Evolutionary conservation across 2,888 invertebrate species (phyloP).

Genomic region (Teinopalpus imperialis): DNA sequence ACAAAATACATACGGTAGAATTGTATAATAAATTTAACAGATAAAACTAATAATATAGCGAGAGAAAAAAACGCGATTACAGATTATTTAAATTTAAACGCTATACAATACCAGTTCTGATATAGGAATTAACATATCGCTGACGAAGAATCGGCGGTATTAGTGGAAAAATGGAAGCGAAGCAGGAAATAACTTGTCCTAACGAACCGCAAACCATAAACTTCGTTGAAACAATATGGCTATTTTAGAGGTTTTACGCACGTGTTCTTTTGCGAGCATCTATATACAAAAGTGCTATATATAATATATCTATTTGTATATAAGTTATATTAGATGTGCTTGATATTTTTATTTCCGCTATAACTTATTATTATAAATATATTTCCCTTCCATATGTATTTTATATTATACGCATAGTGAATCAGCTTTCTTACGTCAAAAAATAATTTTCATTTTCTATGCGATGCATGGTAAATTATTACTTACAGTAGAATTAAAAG

Average conservation of each 20-base stretch:
- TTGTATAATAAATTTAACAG: slow-evolving; percentile 4
- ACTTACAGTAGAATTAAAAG: background rate
- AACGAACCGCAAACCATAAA: slow-evolving; percentile 7
- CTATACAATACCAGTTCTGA: background rate
- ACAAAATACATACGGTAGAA: slow-evolving; percentile 9
- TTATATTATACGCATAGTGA: too few species aligned
- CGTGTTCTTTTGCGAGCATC: background rate
- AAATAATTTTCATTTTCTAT: too few species aligned
- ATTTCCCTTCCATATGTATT: background rate
- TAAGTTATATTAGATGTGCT: background rate
- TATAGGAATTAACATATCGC: slow-evolving; percentile 1
- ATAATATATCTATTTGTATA: background rate
- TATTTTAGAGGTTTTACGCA: slow-evolving; percentile 14
- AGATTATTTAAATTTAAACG: too few species aligned
- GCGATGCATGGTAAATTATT: background rate
- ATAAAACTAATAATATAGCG: slow-evolving; percentile 3
- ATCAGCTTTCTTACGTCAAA: too few species aligned
- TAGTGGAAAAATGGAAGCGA: background rate
- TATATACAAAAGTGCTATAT: background rate
- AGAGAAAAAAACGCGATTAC: too few species aligned
- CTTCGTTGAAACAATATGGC: slow-evolving; percentile 14
- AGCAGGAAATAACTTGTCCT: slow-evolving; percentile 3
- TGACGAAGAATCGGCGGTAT: background rate
- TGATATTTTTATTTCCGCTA: background rate
- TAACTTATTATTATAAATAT: background rate